Percentiles rank a stretch among this genome's conserved stretches.
These are phyloP conservation scores for Trissolcus brochymenae DNA, from an alignment of 2,888 invertebrate species.

Conservation along the genomic window DNA sequence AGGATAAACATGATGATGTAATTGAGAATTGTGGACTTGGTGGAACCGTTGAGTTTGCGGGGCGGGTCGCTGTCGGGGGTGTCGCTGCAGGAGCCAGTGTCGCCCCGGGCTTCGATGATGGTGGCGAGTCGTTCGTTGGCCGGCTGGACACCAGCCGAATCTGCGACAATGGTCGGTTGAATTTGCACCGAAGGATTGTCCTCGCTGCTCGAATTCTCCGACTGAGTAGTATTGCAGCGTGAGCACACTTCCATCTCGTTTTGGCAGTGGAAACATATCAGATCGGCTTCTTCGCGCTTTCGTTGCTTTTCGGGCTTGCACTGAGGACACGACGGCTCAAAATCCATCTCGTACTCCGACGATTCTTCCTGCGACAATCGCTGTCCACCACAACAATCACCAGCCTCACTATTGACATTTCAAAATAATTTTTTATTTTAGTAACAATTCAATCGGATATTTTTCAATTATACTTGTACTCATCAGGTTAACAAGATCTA, in stretches of 20 bases:
- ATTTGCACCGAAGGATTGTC: conserved; percentile 68
- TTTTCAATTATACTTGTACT: too few relatives aligned
- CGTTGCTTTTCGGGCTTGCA: conserved; percentile 59
- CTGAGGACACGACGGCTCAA: conserved; percentile 60
- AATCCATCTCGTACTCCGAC: conserved; percentile 50
- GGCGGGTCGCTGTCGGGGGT: conserved; percentile 64
- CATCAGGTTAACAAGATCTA: too few relatives aligned
- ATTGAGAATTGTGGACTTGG: conserved; percentile 70
- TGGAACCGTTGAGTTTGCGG: conserved; percentile 61
- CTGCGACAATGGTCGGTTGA: conserved; percentile 68
- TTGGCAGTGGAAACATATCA: conserved; percentile 73
- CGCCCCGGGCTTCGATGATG: conserved; percentile 70
- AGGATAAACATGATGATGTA: conserved; percentile 72
- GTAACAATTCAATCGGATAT: neutral
- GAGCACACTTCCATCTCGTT: conserved; percentile 64
- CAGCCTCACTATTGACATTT: conserved; percentile 28
- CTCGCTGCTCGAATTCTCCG: conserved; percentile 65
- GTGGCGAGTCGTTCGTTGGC: conserved; percentile 69
- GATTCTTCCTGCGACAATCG: conserved; percentile 40
- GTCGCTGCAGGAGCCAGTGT: conserved; percentile 65
- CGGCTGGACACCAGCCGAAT: conserved; percentile 62
- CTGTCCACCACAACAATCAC: conserved; percentile 35
- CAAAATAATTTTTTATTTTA: neutral
- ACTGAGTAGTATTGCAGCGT: conserved; percentile 65
- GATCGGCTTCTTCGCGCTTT: conserved; percentile 66